Conservation (phyloP, 2,113 vertebrate species). For the Narcine bancroftii region DNA sequence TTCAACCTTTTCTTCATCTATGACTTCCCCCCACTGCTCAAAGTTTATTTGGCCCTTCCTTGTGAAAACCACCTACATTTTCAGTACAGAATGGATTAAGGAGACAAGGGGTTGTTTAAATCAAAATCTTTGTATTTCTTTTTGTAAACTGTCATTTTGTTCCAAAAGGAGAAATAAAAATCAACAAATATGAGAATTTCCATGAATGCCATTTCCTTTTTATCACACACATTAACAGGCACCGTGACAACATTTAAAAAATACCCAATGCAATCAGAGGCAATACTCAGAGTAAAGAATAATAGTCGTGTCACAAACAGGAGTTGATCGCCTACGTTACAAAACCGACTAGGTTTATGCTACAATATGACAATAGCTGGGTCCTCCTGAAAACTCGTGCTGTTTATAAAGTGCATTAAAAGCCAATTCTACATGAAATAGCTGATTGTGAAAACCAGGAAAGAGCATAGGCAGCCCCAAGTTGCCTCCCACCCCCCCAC, state of each 20-base stretch:
- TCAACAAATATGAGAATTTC: slow-evolving; percentile 34
- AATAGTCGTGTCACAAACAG: not conserved
- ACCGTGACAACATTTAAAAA: slow-evolving; percentile 22
- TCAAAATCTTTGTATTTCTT: slow-evolving; percentile 22
- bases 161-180: slow-evolving; percentile 37
- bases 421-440: slow-evolving; percentile 31
- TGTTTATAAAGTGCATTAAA: slow-evolving; percentile 36
- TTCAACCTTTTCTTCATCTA: no score
- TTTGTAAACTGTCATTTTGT: slow-evolving; percentile 30
- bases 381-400: slow-evolving; percentile 24
- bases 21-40: no score
- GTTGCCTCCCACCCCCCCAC: not conserved
- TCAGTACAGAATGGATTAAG: slow-evolving; percentile 8
- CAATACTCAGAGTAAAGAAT: not conserved
- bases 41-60: no score
- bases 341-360: not conserved
- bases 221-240: slow-evolving; percentile 27
- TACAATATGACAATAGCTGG: not conserved
- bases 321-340: not conserved
- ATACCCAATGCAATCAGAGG: not conserved
- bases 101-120: slow-evolving; percentile 29
- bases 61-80: not conserved
- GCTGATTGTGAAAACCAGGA: slow-evolving; percentile 30
- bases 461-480: not conserved
- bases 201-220: slow-evolving; percentile 26